Base-by-base conservation (phyloP, 1,140 invertebrate genomes). In the Adelges cooleyi region DNA sequence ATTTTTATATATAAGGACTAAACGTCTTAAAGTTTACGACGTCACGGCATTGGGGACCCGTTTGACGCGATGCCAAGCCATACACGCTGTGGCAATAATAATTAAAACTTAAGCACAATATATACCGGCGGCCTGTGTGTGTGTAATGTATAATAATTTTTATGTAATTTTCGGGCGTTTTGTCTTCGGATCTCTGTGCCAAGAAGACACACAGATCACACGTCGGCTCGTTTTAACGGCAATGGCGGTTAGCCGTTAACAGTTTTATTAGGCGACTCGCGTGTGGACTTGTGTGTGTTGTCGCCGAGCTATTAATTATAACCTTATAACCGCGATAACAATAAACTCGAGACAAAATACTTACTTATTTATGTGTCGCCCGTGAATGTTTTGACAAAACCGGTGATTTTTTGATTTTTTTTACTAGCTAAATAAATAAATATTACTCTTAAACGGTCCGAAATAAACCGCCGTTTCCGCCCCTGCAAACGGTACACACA, bases 271-370 rank as follows among this genome's bases (percentile, higher is more conserved):
- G 42, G 18, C 40, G 56, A 48, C 44, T 62, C 38, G 18, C 53
- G 8, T 4, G 17, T 22, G n/a, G n/a, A 33, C 29, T 33, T 33
- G 5, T 33, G 29, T 33, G 29, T 33, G 29, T 33, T 33, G 29
- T 11, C 42, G 56, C n/a, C 25, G 29, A 33, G 56, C 56, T 46
- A 62, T 62, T 46, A 46, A 59, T 59, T 62, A 44, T 17, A 11
- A 44, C 3, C n/a, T n/a, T 44, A n/a, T 4, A n/a, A 48, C 42
- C 22, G 54, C n/a, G 18, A 44, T 29, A 18, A 44, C 54, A 38
- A 59, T 59, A 59, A 59, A 59, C 56, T 8, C 25, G 18, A 20
- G 56, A 48, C 42, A 22, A 62, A 62, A 62, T 42, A n/a, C n/a
- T n/a, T n/a, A n/a, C n/a, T n/a, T n/a, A n/a, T n/a, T 40, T 11